A percentile compares a stretch with the other conserved stretches of the same genome.
These are phyloP conservation scores for Catagonus wagneri DNA, from an alignment of 2,113 vertebrate species.

Conservation along the genomic window DNA sequence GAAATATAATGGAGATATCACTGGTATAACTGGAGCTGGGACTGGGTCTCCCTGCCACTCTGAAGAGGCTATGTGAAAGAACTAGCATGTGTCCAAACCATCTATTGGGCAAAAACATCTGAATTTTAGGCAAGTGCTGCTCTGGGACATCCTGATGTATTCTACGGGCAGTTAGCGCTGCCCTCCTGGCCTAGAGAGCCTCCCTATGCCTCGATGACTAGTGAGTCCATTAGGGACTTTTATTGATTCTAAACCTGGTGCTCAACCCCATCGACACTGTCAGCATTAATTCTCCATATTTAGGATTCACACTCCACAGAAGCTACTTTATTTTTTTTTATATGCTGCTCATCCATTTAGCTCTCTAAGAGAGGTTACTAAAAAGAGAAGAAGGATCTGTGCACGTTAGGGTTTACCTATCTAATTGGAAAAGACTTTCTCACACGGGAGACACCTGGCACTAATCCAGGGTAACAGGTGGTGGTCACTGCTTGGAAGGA, in stretches of 20 bases:
- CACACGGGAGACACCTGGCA: not conserved
- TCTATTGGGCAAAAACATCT: not conserved
- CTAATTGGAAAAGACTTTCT: not conserved
- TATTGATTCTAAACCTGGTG: not conserved
- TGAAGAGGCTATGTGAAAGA: not conserved
- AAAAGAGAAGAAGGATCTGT: not conserved
- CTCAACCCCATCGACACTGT: not conserved
- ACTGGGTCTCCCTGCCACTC: not conserved
- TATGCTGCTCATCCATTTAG: not conserved
- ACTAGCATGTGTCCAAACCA: not conserved
- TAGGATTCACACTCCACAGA: not conserved
- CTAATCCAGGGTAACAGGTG: not conserved
- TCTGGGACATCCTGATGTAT: not conserved
- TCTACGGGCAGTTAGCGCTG: not conserved
- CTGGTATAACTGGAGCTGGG: not conserved
- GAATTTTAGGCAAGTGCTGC: not conserved
- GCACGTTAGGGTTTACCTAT: not conserved
- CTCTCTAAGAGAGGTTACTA: not conserved
- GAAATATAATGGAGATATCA: slow-evolving; percentile 2
- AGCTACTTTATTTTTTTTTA: not conserved
- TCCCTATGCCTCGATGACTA: not conserved
- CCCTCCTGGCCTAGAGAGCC: not conserved
- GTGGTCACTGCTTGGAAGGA: not conserved
- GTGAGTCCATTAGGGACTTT: not conserved
- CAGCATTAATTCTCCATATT: not conserved